phyloP scores from a whole-genome alignment of 2,888 invertebrate genomes.

The Drosophila prostipennis region DNA sequence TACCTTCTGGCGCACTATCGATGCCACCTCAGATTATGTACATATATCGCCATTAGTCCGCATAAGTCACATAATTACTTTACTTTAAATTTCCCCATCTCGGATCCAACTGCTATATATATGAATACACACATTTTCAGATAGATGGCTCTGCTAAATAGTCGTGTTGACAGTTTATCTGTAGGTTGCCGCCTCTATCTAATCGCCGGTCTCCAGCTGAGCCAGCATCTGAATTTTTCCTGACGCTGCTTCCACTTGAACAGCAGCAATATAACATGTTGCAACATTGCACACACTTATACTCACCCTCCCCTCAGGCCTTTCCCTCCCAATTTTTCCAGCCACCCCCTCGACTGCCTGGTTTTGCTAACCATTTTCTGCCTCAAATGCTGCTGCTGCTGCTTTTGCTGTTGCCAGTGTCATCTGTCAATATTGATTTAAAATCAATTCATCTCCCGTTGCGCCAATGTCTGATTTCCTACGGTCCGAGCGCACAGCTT shows the following conservation, averaged over 20 bases:
- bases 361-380: slow-evolving; percentile 39
- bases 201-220: slow-evolving; percentile 34
- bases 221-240: slow-evolving; percentile 31
- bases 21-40: neutral
- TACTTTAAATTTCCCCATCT: neutral
- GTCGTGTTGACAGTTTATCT: slow-evolving; percentile 36
- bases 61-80: slow-evolving; percentile 4
- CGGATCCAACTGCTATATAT: neutral
- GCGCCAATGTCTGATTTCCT: slow-evolving; percentile 59
- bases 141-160: slow-evolving; percentile 10
- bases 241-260: slow-evolving; percentile 31
- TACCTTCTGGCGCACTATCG: neutral
- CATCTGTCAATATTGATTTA: slow-evolving; percentile 78
- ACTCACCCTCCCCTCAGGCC: neutral
- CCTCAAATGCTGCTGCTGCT: slow-evolving; percentile 13
- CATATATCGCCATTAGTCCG: neutral
- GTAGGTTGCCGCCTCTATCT: slow-evolving; percentile 8
- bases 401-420: slow-evolving; percentile 56
- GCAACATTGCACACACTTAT: slow-evolving; percentile 18
- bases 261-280: slow-evolving; percentile 16
- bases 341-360: neutral
- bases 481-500: slow-evolving; percentile 50
- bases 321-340: neutral
- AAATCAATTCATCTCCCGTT: slow-evolving; percentile 76
- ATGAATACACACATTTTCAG: neutral